A percentile compares a stretch with the other conserved stretches of the same genome.
These are phyloP conservation scores for Smithornis capensis DNA, from an alignment of 2,113 vertebrate genomes.

Conservation along the genomic window DNA sequence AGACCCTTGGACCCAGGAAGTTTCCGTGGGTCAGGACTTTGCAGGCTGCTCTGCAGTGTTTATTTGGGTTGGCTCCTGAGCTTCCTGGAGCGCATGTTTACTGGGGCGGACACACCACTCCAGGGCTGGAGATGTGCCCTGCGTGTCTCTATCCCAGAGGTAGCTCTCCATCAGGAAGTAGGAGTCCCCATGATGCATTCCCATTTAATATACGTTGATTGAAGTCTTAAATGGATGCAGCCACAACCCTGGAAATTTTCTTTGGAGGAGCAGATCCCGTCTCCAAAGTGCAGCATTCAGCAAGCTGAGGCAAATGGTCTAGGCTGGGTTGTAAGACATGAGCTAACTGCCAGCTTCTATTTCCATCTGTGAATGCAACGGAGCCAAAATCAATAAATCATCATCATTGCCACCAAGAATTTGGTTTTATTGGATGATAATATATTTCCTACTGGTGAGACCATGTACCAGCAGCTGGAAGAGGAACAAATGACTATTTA, in stretches of 20 bases:
- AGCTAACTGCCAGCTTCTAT: slow-evolving; percentile 64
- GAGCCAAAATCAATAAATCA: slow-evolving; percentile 69
- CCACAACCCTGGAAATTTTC: slow-evolving; percentile 55
- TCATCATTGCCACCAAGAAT: slow-evolving; percentile 57
- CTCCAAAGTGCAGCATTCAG: slow-evolving; percentile 12
- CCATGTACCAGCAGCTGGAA: slow-evolving; percentile 62
- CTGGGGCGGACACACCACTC: background rate
- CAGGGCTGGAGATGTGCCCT: slow-evolving; percentile 36
- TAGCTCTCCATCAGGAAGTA: background rate
- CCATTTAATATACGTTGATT: background rate
- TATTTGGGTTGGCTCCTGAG: slow-evolving; percentile 40
- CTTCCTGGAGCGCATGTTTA: background rate
- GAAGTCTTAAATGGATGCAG: background rate
- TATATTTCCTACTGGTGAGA: slow-evolving; percentile 68
- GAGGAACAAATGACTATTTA: slow-evolving; percentile 64
- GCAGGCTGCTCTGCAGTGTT: slow-evolving; percentile 31
- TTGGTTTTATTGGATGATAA: slow-evolving; percentile 68
- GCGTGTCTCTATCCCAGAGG: background rate
- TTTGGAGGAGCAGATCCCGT: background rate
- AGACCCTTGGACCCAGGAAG: slow-evolving; percentile 42
- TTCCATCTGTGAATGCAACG: slow-evolving; percentile 32
- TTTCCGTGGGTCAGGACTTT: slow-evolving; percentile 42
- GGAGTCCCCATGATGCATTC: background rate
- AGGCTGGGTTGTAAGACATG: slow-evolving; percentile 63
- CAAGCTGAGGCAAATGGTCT: slow-evolving; percentile 11